These are phyloP conservation scores for Quadriops clusia DNA, from an alignment of 2,888 invertebrate genomes.

Conservation along the genomic window DNA sequence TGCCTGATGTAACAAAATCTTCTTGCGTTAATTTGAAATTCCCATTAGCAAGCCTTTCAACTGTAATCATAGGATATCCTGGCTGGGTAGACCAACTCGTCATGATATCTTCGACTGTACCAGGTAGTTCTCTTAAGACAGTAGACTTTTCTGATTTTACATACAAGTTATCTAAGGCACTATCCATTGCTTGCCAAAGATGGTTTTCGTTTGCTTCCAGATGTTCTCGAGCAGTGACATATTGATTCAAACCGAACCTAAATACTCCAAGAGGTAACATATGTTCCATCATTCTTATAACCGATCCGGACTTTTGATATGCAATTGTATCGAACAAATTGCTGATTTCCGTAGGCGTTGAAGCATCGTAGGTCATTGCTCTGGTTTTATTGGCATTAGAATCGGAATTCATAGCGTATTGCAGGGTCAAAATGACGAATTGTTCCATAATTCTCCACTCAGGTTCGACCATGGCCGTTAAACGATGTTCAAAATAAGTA, in stretches of 20 bases:
- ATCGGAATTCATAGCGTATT: constrained; percentile 46
- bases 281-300: constrained; percentile 12
- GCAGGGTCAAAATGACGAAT: constrained; percentile 34
- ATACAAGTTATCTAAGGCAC: too few species aligned
- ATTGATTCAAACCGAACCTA: constrained; percentile 5
- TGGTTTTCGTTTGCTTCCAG: too few species aligned
- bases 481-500: constrained; percentile 41
- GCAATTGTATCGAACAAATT: constrained; percentile 53
- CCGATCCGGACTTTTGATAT: constrained; percentile 44
- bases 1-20: constrained; percentile 1
- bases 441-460: constrained; percentile 34
- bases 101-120: constrained; percentile 9
- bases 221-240: too few species aligned
- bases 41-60: constrained; percentile 6
- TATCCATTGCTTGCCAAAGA: too few species aligned
- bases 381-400: constrained; percentile 42
- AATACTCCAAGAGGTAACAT: constrained; percentile 9
- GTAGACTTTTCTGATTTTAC: too few species aligned
- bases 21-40: constrained; percentile 8
- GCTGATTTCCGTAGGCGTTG: constrained; percentile 43
- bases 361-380: constrained; percentile 39
- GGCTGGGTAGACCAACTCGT: constrained; percentile 13
- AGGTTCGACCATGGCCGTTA: constrained; percentile 28
- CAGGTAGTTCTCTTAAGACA: constrained; percentile 3
- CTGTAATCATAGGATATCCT: constrained; percentile 15